Percentiles rank a stretch among this genome's conserved stretches.
These are phyloP conservation scores for Stenodema calcarata DNA, from an alignment of 2,888 invertebrate species.

Conservation along the genomic window DNA sequence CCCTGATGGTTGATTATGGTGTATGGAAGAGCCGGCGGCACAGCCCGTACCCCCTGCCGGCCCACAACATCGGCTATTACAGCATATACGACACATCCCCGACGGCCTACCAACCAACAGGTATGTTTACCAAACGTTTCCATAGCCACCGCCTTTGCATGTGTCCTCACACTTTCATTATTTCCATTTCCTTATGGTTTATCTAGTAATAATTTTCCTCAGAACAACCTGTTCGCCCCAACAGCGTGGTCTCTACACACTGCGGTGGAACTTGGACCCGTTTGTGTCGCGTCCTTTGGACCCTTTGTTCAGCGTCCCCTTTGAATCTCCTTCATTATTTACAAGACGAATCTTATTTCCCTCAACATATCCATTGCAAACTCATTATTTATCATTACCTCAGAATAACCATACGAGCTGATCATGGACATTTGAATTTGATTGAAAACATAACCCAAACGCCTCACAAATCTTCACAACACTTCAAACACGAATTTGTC, in stretches of 20 bases:
- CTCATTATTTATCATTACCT: too few relatives aligned
- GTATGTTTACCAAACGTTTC: not conserved
- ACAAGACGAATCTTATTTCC: too few relatives aligned
- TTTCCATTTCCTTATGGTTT: not conserved
- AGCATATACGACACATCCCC: constrained; percentile 36
- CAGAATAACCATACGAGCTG: too few relatives aligned
- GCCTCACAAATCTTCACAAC: too few relatives aligned
- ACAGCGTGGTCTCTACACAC: not conserved
- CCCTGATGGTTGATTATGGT: constrained; percentile 53
- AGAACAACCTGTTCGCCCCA: not conserved
- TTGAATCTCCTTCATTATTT: too few relatives aligned
- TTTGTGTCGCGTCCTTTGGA: not conserved
- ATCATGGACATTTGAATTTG: too few relatives aligned
- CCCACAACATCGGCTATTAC: constrained; percentile 33
- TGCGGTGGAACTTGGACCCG: not conserved
- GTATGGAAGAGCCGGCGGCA: constrained; percentile 53
- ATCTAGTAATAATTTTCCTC: too few relatives aligned
- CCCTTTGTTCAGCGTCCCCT: too few relatives aligned
- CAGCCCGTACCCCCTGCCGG: constrained; percentile 54
- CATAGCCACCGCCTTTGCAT: not conserved
- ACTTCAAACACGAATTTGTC: too few relatives aligned
- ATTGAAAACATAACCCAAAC: too few relatives aligned
- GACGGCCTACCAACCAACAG: constrained; percentile 11
- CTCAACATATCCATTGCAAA: too few relatives aligned
- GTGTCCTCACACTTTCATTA: not conserved